Evolutionary conservation across 2,797 vertebrate genomes (phyloP).

Genomic region (Toxotes lorentzi): DNA sequence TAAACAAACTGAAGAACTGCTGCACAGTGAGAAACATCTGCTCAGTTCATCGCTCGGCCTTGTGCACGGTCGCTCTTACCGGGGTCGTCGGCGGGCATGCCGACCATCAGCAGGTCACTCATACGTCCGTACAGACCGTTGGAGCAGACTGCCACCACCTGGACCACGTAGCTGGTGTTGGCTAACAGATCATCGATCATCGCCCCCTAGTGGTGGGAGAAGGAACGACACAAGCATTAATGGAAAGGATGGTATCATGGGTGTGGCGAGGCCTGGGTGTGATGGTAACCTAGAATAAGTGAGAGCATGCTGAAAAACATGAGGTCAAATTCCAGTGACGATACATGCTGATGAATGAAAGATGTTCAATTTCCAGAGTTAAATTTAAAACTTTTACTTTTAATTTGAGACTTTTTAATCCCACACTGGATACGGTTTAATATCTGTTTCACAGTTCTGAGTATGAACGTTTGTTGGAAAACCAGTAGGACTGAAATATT

Average conservation of each 20-base stretch:
- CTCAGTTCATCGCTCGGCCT: constrained; percentile 10
- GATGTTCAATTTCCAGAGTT: no score
- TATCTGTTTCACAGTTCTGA: no score
- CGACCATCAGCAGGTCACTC: constrained; percentile 90
- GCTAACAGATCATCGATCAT: constrained; percentile 91
- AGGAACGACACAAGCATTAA: neutral
- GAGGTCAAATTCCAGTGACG: no score
- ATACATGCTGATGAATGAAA: no score
- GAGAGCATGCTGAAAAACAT: no score
- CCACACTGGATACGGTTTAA: no score
- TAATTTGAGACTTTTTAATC: no score
- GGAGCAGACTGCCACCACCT: constrained; percentile 95
- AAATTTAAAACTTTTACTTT: no score
- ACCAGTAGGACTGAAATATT: no score
- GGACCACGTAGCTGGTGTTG: constrained; percentile 94
- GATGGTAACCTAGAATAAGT: no score
- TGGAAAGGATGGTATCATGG: neutral
- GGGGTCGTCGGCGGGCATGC: constrained; percentile 89
- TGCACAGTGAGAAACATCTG: neutral
- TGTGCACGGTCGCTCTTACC: constrained; percentile 88
- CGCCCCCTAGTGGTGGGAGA: constrained; percentile 89
- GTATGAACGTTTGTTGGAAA: no score
- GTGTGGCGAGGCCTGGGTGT: no score
- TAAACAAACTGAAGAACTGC: neutral
- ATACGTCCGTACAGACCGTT: constrained; percentile 92